A percentile compares a stretch with the other conserved stretches of the same genome.
phyloP scores from a whole-genome alignment of 2,888 invertebrate species.

The Sisyra nigra region DNA sequence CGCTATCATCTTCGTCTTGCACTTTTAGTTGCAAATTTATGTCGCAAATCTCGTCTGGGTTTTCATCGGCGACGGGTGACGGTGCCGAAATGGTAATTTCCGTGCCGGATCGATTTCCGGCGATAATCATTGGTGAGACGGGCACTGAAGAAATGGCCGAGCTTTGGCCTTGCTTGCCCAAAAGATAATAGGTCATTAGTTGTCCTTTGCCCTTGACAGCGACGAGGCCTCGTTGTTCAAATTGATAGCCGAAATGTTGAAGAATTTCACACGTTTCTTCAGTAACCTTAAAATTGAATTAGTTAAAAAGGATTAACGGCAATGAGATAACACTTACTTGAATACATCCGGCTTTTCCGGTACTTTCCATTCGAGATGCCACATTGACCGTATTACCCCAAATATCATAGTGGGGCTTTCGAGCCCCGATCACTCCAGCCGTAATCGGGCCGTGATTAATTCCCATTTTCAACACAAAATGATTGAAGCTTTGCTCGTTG shows the following conservation, averaged over 20 bases:
- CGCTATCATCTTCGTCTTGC: too few species aligned
- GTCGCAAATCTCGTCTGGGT: too few species aligned
- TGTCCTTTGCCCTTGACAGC: constrained; percentile 96
- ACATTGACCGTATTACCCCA: constrained; percentile 98
- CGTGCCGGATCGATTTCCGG: too few species aligned
- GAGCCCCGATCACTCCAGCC: constrained; percentile 87
- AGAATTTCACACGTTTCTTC: constrained; percentile 87
- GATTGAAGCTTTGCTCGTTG: constrained; percentile 91
- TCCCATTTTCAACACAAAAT: constrained; percentile 85
- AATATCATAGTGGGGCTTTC: constrained; percentile 92
- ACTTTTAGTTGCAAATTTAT: too few species aligned
- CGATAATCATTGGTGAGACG: constrained; percentile 8
- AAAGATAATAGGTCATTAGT: constrained; percentile 84
- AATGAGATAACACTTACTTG: constrained; percentile 42
- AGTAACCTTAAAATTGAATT: constrained; percentile 52
- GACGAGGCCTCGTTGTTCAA: constrained; percentile 87
- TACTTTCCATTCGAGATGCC: constrained; percentile 94
- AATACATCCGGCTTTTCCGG: constrained; percentile 86
- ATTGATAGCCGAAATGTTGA: constrained; percentile 76
- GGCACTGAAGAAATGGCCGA: constrained; percentile 13
- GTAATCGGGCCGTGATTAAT: constrained; percentile 93
- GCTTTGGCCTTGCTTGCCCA: constrained; percentile 35
- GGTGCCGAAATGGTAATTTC: too few species aligned
- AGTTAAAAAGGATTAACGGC: background rate
- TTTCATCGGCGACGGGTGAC: too few species aligned